phyloP scores from a whole-genome alignment of 2,888 invertebrate species.

The Hypomecis punctinalis region DNA sequence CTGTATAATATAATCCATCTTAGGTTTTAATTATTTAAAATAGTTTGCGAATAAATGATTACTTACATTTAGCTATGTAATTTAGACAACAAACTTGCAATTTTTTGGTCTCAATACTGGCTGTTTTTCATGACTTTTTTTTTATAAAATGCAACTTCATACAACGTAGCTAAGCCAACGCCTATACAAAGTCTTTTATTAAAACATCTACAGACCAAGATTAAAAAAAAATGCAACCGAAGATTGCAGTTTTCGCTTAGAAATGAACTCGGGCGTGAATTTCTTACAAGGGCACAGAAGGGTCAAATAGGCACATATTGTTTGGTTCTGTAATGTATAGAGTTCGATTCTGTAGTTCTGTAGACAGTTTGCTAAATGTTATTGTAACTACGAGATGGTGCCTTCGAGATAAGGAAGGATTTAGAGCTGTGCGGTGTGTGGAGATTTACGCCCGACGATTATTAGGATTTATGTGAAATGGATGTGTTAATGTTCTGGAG shows the following conservation, averaged over 20 bases:
- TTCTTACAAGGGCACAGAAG: slow-evolving; percentile 41
- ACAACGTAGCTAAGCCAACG: slow-evolving; percentile 25
- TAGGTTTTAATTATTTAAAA: too few species aligned
- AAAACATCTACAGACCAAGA: slow-evolving; percentile 36
- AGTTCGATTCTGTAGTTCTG: slow-evolving; percentile 21
- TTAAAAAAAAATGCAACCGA: slow-evolving; percentile 27
- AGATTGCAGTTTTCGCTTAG: slow-evolving; percentile 29
- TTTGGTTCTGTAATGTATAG: slow-evolving; percentile 23
- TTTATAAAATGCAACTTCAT: slow-evolving; percentile 31
- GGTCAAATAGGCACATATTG: slow-evolving; percentile 44
- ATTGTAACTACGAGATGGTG: slow-evolving; percentile 48
- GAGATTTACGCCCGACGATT: slow-evolving; percentile 36
- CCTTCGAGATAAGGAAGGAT: slow-evolving; percentile 48
- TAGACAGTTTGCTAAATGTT: slow-evolving; percentile 39
- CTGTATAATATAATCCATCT: too few species aligned
- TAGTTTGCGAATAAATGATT: too few species aligned
- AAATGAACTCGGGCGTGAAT: slow-evolving; percentile 49
- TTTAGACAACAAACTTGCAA: too few species aligned
- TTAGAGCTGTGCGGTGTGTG: slow-evolving; percentile 41
- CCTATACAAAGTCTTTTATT: slow-evolving; percentile 37
- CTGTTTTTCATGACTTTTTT: too few species aligned
- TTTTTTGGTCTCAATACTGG: too few species aligned
- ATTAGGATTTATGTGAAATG: slow-evolving; percentile 37
- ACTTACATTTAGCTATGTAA: too few species aligned
- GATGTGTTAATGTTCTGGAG: slow-evolving; percentile 21